Percentiles rank a stretch among this genome's conserved stretches.
phyloP scores from a whole-genome alignment of 2,797 vertebrate species.

The Nannoperca australis region DNA sequence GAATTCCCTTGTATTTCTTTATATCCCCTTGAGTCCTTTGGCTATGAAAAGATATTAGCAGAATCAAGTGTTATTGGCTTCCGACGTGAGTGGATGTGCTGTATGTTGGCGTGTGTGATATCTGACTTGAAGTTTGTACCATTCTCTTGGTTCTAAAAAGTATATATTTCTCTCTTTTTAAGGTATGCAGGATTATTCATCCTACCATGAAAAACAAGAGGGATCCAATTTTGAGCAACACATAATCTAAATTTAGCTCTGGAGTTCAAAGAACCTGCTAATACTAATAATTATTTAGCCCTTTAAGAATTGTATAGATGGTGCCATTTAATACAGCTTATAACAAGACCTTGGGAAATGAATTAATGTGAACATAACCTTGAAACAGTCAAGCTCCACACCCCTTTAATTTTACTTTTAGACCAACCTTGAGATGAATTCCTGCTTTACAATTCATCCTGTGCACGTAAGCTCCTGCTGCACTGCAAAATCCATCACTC shows the following conservation, averaged over 20 bases:
- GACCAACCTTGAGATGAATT: constrained; percentile 75
- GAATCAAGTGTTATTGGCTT: constrained; percentile 24
- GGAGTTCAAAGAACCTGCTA: constrained; percentile 11
- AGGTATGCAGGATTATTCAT: not conserved
- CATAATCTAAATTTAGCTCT: not conserved
- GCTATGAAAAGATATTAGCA: constrained; percentile 34
- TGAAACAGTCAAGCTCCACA: constrained; percentile 56
- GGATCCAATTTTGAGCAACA: not conserved
- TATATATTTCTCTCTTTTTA: not conserved
- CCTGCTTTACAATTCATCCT: constrained; percentile 59
- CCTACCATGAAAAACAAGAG: not conserved
- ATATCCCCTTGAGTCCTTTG: constrained; percentile 28
- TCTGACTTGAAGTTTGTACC: not conserved
- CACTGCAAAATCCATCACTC: constrained; percentile 71
- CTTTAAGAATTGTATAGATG: constrained; percentile 1
- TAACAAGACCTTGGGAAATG: constrained; percentile 56
- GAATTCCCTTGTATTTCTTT: constrained; percentile 50
- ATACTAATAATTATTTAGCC: constrained; percentile 27
- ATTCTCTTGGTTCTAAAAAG: not conserved
- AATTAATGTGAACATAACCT: constrained; percentile 67
- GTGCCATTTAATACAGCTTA: constrained; percentile 39
- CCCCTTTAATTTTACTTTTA: constrained; percentile 68
- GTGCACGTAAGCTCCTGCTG: constrained; percentile 46
- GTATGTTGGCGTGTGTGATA: constrained; percentile 6
- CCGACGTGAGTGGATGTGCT: not conserved